These are phyloP conservation scores for Calephelis virginiensis DNA, from an alignment of 1,140 invertebrate species.

Conservation along the genomic window DNA sequence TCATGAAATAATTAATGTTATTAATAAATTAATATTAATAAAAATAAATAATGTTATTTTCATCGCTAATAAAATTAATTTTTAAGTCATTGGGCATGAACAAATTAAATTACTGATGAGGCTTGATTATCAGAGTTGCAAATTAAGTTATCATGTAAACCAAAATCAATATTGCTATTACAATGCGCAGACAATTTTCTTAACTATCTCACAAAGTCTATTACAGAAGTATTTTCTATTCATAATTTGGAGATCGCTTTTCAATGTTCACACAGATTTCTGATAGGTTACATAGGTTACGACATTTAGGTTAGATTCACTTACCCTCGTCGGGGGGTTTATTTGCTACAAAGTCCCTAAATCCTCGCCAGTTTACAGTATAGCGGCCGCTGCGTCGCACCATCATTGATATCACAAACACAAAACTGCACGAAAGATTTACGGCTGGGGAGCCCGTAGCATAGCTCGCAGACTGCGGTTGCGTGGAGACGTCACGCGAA, in stretches of 20 bases:
- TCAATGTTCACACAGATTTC: background rate
- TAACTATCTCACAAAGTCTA: background rate
- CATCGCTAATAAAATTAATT: too few species aligned
- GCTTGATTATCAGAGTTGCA: too few species aligned
- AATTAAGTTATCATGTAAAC: background rate
- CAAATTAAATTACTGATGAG: too few species aligned
- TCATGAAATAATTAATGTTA: too few species aligned
- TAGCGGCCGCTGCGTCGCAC: conserved; percentile 74
- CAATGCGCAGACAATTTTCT: background rate
- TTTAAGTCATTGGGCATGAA: too few species aligned
- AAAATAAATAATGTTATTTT: too few species aligned
- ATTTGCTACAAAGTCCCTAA: conserved; percentile 69
- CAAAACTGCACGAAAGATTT: conserved; percentile 23
- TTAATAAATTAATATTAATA: too few species aligned
- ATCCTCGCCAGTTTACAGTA: conserved; percentile 73
- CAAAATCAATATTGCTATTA: background rate
- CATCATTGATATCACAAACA: conserved; percentile 60
- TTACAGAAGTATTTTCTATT: background rate
- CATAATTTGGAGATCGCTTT: background rate
- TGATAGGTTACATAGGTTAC: background rate
- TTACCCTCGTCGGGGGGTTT: conserved; percentile 75
- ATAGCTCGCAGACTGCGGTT: conserved; percentile 46
- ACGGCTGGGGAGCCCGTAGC: conserved; percentile 32
- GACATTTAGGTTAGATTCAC: conserved; percentile 23
- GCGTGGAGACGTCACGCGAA: conserved; percentile 55